Evolutionary conservation across 2,888 invertebrate genomes (phyloP).

Genomic region (Polyommatus icarus): DNA sequence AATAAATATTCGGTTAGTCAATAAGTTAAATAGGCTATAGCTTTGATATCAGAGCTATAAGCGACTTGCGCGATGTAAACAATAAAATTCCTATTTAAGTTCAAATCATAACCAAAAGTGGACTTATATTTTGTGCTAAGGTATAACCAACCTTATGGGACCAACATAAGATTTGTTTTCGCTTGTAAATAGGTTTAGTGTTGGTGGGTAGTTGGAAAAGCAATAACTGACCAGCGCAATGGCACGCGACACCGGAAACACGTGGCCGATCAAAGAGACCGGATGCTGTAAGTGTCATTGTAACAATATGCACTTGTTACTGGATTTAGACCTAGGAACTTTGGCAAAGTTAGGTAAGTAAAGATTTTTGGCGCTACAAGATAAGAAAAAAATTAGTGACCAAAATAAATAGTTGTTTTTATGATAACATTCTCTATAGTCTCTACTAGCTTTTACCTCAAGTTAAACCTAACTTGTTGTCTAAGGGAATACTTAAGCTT

Average conservation of each 20-base stretch:
- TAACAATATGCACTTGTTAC: constrained; percentile 8
- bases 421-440: too few relatives aligned
- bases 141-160: background rate
- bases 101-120: constrained; percentile 13
- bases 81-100: constrained; percentile 15
- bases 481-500: too few relatives aligned
- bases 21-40: constrained; percentile 1
- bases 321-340: constrained; percentile 47
- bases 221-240: constrained; percentile 44
- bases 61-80: constrained; percentile 4
- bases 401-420: too few relatives aligned
- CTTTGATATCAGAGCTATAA: background rate
- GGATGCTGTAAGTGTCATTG: constrained; percentile 11
- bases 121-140: background rate
- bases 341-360: too few relatives aligned
- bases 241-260: constrained; percentile 46
- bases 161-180: background rate
- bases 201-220: constrained; percentile 40
- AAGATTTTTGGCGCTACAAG: too few relatives aligned
- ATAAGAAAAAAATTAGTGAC: too few relatives aligned
- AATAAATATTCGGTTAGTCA: background rate
- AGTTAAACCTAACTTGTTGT: too few relatives aligned
- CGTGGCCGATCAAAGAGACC: constrained; percentile 46
- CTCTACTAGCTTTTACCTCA: too few relatives aligned
- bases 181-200: background rate